These are phyloP conservation scores for Listronotus bonariensis DNA, from an alignment of 1,140 invertebrate species.

Conservation along the genomic window DNA sequence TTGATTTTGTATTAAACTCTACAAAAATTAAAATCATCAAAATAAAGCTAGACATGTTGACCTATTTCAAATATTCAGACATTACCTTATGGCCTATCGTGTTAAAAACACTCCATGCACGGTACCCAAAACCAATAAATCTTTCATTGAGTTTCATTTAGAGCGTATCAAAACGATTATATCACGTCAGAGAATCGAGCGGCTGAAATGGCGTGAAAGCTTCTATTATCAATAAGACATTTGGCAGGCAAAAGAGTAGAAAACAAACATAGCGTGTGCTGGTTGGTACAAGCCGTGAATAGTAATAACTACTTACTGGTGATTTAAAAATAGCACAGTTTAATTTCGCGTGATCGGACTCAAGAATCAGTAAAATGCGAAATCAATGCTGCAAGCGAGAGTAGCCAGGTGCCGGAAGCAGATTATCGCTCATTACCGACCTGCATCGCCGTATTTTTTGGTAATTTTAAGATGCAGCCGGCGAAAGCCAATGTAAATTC, in stretches of 20 bases:
- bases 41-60: too few relatives aligned
- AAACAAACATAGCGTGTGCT: conserved; percentile 35
- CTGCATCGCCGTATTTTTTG: not conserved
- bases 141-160: conserved; percentile 5
- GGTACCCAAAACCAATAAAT: not conserved
- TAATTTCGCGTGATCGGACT: conserved; percentile 25
- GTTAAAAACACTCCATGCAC: too few relatives aligned
- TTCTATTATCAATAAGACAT: conserved; percentile 37
- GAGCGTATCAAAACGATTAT: conserved; percentile 21
- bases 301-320: conserved; percentile 12
- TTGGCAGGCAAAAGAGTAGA: conserved; percentile 31
- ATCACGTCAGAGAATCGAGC: conserved; percentile 8
- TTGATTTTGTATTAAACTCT: too few relatives aligned
- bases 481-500: conserved; percentile 10
- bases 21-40: too few relatives aligned
- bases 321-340: conserved; percentile 25
- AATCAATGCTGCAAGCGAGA: conserved; percentile 10
- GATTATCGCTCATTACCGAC: conserved; percentile 15
- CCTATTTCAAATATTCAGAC: too few relatives aligned
- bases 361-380: conserved; percentile 11
- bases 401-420: conserved; percentile 23
- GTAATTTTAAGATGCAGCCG: conserved; percentile 12
- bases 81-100: too few relatives aligned
- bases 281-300: conserved; percentile 3
- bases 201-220: conserved; percentile 28